Evolutionary conservation across 2,888 invertebrate genomes (phyloP), one percentile per base, ranked within the genome.

Genomic region (Leucophora obtusa): DNA sequence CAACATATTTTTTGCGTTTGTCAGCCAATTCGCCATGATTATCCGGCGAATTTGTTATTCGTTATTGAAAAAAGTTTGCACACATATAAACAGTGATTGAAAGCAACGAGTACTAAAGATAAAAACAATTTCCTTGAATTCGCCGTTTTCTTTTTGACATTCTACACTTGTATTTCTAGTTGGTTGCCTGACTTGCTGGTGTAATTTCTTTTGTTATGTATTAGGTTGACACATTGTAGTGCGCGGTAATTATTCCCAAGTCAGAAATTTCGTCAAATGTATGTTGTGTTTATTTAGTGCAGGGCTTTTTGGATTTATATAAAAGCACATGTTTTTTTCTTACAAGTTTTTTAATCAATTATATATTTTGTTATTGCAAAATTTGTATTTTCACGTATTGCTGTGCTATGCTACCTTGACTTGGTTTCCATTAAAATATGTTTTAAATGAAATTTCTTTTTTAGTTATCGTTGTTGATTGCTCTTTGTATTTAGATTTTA

Each of bases 31-130:
- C 81, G 81, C 73, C 73, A n/a, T 38, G 10, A 47, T n/a, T 47
- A 5, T 47, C 65, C 38, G n/a, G 66, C 5, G 73, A 18, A 47
- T 47, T 28, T 62, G 47, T 38, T 74, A 81, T 70, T 81, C 81
- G 81, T 71, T 77, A 65, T n/a, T 35, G n/a, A 18, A 65, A 56
- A 66, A 74, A 51, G 38, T 71, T 81, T 76, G 73, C 77, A 74
- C 65, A 68, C 59, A 50, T 21, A 73, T 38, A 60, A 7, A 33
- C 50, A 17, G 54, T 15, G 24, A 28, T 24, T 17, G 7, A 28
- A 24, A 62, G 17, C 21, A 75, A 68, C 77, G 77, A 74, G 81
- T 81, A 70, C 63, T 56, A 28, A 62, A 59, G 66, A 70, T 10
- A 47, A 60, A 66, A 24, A 62, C 3, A 11, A 51, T 70, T 21